Evolutionary conservation across 2,888 invertebrate genomes (phyloP).

Genomic region (Dasypolia templi): DNA sequence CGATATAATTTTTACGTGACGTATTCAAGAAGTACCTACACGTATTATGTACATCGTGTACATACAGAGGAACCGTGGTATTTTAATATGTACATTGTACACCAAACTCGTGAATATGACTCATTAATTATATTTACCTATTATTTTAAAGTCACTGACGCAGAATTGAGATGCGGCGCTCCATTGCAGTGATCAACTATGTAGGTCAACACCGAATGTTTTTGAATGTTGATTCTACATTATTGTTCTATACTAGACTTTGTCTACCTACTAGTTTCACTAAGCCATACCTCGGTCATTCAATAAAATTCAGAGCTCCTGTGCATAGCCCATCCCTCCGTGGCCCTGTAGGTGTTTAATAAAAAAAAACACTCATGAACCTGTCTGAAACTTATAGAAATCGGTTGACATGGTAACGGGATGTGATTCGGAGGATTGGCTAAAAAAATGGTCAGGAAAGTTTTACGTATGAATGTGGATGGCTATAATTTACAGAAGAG

Average conservation of each 20-base stretch:
- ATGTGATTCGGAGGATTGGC: too few species aligned
- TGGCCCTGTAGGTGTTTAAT: too few species aligned
- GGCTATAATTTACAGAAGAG: too few species aligned
- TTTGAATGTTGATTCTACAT: background rate
- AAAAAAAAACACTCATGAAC: background rate
- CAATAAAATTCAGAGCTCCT: background rate
- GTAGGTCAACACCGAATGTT: background rate
- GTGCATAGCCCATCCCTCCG: too few species aligned
- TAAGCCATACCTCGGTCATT: too few species aligned
- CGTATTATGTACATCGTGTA: constrained; percentile 29
- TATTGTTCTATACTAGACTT: background rate
- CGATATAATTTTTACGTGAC: constrained; percentile 42
- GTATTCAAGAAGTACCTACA: constrained; percentile 19
- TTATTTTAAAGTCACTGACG: constrained; percentile 5
- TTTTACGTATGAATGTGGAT: too few species aligned
- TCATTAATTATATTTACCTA: constrained; percentile 23
- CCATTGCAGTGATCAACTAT: background rate
- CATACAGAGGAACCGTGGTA: constrained; percentile 43
- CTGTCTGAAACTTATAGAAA: background rate
- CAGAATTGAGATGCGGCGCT: constrained; percentile 9
- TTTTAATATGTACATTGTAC: constrained; percentile 33
- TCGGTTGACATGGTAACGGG: too few species aligned
- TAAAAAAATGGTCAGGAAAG: too few species aligned
- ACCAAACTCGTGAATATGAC: constrained; percentile 40
- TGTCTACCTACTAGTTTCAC: background rate